Conservation (phyloP, 2,888 invertebrate species). For the Himalopsyche anomala region DNA sequence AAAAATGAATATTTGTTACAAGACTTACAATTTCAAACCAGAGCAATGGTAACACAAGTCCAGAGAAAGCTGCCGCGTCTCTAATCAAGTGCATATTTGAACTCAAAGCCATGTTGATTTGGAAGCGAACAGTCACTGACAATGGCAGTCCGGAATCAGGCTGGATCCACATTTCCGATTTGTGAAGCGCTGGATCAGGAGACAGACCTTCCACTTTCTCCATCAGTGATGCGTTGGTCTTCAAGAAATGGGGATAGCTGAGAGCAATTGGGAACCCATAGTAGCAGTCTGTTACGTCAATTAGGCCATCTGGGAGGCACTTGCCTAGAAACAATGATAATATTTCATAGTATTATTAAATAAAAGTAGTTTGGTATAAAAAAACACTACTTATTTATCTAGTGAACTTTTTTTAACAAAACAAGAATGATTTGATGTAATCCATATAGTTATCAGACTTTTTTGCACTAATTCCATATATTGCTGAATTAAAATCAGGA, state of each 20-base stretch:
- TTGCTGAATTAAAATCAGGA: no score
- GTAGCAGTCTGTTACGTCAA: conserved; percentile 91
- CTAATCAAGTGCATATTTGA: conserved; percentile 80
- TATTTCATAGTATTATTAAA: neutral
- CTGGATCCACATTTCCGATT: conserved; percentile 85
- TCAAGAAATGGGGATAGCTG: conserved; percentile 92
- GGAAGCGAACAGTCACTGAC: conserved; percentile 87
- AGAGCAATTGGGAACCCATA: conserved; percentile 93
- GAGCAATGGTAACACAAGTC: conserved; percentile 86
- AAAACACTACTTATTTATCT: no score
- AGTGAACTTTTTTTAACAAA: no score
- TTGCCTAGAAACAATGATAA: conserved; percentile 70
- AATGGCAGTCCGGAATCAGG: conserved; percentile 89
- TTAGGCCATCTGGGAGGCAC: conserved; percentile 85
- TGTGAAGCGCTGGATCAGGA: conserved; percentile 81
- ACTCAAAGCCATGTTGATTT: conserved; percentile 90
- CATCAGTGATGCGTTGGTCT: conserved; percentile 81
- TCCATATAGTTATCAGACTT: no score
- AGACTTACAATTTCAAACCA: conserved; percentile 94
- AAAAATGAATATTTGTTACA: neutral
- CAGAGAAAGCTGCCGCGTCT: conserved; percentile 81
- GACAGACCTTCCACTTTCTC: conserved; percentile 82
- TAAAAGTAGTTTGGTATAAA: no score
- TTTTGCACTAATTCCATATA: no score
- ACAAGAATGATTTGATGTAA: no score